Base-by-base conservation (phyloP, 2,888 invertebrate genomes). In the Proisotoma minuta region DNA sequence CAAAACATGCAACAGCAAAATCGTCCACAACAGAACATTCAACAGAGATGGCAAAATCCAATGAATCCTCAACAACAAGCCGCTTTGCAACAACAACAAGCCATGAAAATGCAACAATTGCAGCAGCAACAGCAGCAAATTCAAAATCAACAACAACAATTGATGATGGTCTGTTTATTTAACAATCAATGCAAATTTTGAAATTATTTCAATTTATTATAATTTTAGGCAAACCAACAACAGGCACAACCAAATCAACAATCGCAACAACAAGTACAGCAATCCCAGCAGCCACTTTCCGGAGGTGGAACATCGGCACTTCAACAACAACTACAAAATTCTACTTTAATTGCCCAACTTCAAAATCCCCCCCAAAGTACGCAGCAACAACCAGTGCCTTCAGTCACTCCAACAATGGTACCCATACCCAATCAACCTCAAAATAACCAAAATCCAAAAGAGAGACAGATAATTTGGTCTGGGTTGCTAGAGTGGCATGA, bases 401-500 rank as follows among this genome's bases (percentile, higher is more conserved):
- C 43, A 4, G 34, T n/a, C 20, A 54, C 80, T 65, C 78, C 78
- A 60, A 75, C 79, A 68, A 69, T 62, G 58, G 51, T 53, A 26
- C 69, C 27, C 10, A 39, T 56, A 20, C n/a, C n/a, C n/a, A n/a
- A n/a, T n/a, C n/a, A n/a, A n/a, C 24, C 20, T 20, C 53, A 34
- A 3, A 10, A 18, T 23, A 60, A 40, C n/a, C 62, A 60, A 40
- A 75, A 81, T 29, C 62, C 54, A 52, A 76, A 81, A 29, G 84
- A 84, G 67, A 78, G 84, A 27, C 82, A 82, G 24, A 82, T 82
- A 0, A 85, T 86, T 73, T 91, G 90, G 90, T 85, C 85, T 60
- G 94, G 94, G 0, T 82, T 88, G 22, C 80, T 96, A 34, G 95
- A 96, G 78, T 95, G 94, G 92, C 88, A 91, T 76, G 95, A 95